Conservation (phyloP, 2,113 vertebrate species). For the Romanogobio albipinnatus region DNA sequence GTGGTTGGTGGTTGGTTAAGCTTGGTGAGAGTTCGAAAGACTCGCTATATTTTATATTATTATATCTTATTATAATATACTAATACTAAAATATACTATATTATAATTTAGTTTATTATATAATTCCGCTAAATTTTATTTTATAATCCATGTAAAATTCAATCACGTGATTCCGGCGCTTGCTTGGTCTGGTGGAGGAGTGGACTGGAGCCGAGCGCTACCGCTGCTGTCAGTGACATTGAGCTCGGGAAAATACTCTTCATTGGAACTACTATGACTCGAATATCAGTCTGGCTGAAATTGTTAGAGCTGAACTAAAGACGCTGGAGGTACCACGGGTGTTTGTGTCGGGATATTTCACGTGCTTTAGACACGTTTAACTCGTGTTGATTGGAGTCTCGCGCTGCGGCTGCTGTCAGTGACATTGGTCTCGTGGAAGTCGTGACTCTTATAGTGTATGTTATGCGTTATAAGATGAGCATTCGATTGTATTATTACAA, state of each 20-base stretch:
- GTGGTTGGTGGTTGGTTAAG: neutral
- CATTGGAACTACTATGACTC: neutral
- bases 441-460: neutral
- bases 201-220: neutral
- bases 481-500: neutral
- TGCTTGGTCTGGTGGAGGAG: neutral
- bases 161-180: neutral
- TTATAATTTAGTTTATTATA: neutral
- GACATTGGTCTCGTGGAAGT: conserved; percentile 28
- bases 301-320: neutral
- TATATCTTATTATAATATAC: neutral
- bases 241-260: neutral
- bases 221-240: neutral
- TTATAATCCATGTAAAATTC: neutral
- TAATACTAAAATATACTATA: neutral
- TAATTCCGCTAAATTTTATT: neutral
- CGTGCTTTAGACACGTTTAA: neutral
- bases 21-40: neutral
- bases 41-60: neutral
- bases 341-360: neutral
- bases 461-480: neutral
- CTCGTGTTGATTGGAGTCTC: neutral
- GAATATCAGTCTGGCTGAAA: neutral
- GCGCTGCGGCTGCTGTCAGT: neutral
- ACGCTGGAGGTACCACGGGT: neutral